Percentiles rank a stretch among this genome's conserved stretches.
Conservation (phyloP, 2,113 vertebrate species). For the Telmatochromis sp. region DNA sequence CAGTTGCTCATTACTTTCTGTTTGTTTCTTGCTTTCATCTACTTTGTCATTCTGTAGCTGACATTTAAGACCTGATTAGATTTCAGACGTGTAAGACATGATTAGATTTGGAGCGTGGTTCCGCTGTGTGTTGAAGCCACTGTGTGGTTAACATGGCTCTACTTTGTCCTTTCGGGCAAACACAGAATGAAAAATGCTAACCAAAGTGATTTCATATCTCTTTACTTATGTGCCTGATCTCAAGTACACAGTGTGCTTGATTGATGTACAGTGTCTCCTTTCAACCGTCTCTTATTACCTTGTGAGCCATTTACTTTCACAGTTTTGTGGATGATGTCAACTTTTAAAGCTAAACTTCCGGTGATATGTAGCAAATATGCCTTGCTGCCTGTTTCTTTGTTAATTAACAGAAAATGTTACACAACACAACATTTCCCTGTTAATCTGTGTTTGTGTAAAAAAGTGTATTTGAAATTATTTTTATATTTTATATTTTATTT, state of each 20-base stretch:
- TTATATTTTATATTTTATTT: neutral
- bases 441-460: neutral
- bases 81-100: neutral
- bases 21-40: neutral
- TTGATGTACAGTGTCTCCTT: neutral
- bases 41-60: neutral
- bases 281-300: neutral
- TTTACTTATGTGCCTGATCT: neutral
- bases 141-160: neutral
- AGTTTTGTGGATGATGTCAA: neutral
- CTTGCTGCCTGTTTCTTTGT: neutral
- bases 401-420: neutral
- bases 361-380: neutral
- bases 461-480: neutral
- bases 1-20: neutral
- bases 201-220: neutral
- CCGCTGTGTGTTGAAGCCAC: neutral
- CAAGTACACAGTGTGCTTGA: neutral
- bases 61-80: neutral
- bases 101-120: neutral
- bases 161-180: neutral
- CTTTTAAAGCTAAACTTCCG: neutral
- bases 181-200: neutral
- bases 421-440: neutral
- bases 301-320: neutral